Evolutionary conservation across 2,888 invertebrate species (phyloP), one percentile per base, ranked within the genome.

Genomic region (Aplocera efformata): DNA sequence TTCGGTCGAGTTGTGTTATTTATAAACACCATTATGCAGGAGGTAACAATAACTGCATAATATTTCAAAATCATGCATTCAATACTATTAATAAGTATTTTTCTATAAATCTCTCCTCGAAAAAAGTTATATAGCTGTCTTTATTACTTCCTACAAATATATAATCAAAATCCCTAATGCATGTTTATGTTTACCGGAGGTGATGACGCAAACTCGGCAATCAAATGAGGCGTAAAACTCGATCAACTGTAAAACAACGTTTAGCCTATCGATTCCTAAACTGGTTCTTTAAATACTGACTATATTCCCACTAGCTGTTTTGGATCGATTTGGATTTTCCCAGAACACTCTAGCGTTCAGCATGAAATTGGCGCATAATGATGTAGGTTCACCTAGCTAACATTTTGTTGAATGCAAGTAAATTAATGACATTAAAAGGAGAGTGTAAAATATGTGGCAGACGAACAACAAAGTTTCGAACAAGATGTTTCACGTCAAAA

Each of bases 151-250:
- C 13, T 17, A 5, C 13, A 17, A 17, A 17, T 17, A 17, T 3
- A 17, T 17, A 17, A 3, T 17, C 5, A 17, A 3, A 5, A 3
- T 17, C 13, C 13, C 13, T 5, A 3, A 5, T 17, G 13, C 13
- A 17, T 17, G 13, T 17, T 17, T 17, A n/a, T 17, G 13, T 2
- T 17, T 17, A 47, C 39, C 47, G 48, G 40, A 48, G 40, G 42
- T 23, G 20, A 47, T 56, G 55, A 57, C 45, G 51, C 42, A 59
- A 60, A 39, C 40, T 49, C 37, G 40, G 22, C 11, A 32, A 40
- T 28, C 25, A 40, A 67, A 62, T 63, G 58, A 71, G 56, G 65
- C 69, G 56, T 64, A 54, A 56, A 62, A 62, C 49, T 44, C 58
- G 53, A 50, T 58, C 54, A 53, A 56, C 55, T 67, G 60, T 63